Evolutionary conservation across 2,113 vertebrate species (phyloP), one percentile per base, ranked within the genome.

Genomic region (Cichladusa arquata): DNA sequence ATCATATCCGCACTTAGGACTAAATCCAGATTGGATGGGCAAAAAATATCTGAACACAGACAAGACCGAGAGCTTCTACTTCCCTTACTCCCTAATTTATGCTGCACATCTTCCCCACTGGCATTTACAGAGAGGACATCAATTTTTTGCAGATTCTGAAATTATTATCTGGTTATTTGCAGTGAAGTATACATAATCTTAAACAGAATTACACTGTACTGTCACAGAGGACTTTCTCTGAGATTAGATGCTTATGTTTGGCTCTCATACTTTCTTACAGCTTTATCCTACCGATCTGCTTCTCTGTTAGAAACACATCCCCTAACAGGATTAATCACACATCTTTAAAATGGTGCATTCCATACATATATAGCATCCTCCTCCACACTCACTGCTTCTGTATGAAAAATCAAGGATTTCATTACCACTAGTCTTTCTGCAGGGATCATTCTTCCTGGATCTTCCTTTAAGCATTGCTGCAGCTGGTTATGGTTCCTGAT

Each of bases 321-420:
- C 66, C 34, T 92, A 92, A 78, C 53, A 90, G 62, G 72, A 95
- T 81, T 93, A 95, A 95, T 93, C 88, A 88, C 58, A 58, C 0
- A 64, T 64, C 65, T 92, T 92, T 94, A 87, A 91, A 92, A 81
- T 33, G 56, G 64, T 93, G 69, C 74, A 65, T 71, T 92, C 34
- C 67, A 62, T 66, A 77, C 40, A 42, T 58, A 83, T 38, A 92
- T 44, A 89, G 71, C 60, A 92, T 78, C 83, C 73, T 91, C 86
- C 77, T 92, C 53, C 87, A 87, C 50, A 81, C 51, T 70, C 33
- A 54, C 57, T 36, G 20, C 48, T 81, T 67, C 45, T 50, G 17
- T n/a, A 14, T 31, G 60, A 88, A 77, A 91, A 81, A 48, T 34
- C 60, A 69, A 78, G 45, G 66, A 90, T 79, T 80, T 64, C 20